phyloP scores from a whole-genome alignment of 2,888 invertebrate genomes.

The Macaria notata region DNA sequence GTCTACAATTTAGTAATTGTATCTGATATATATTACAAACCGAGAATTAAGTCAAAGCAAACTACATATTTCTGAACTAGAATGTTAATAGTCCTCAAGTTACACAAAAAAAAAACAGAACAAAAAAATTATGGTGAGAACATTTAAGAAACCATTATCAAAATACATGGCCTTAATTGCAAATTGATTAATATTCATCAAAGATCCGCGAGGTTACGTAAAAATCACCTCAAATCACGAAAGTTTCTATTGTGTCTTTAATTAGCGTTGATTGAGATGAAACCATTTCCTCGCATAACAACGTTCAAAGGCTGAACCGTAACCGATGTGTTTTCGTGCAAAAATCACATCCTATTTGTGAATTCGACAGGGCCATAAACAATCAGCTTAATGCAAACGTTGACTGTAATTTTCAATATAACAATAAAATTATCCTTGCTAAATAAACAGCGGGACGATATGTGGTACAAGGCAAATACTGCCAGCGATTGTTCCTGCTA shows the following conservation, averaged over 20 bases:
- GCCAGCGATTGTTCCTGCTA: conserved; percentile 9
- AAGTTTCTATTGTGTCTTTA: conserved; percentile 3
- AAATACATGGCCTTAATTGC: no score
- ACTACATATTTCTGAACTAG: no score
- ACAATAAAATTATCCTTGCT: conserved; percentile 50
- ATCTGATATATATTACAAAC: no score
- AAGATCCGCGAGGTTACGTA: no score
- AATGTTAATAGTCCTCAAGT: no score
- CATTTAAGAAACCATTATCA: no score
- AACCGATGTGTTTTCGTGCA: conserved; percentile 28
- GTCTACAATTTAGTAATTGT: no score
- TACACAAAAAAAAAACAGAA: no score
- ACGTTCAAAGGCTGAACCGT: conserved; percentile 14
- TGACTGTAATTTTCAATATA: conserved; percentile 41
- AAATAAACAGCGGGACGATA: conserved; percentile 42
- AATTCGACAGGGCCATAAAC: conserved; percentile 39
- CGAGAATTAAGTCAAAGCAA: no score
- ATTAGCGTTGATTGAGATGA: conserved; percentile 7
- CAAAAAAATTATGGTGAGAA: no score
- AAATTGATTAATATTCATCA: no score
- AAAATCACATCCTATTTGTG: conserved; percentile 25
- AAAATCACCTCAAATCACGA: conserved; percentile 12
- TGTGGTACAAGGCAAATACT: conserved; percentile 31
- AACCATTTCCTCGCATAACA: conserved; percentile 23
- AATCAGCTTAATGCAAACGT: conserved; percentile 38